Percentiles rank a stretch among this genome's conserved stretches.
Evolutionary conservation across 2,888 invertebrate genomes (phyloP).

Genomic region (Athalia circularis): DNA sequence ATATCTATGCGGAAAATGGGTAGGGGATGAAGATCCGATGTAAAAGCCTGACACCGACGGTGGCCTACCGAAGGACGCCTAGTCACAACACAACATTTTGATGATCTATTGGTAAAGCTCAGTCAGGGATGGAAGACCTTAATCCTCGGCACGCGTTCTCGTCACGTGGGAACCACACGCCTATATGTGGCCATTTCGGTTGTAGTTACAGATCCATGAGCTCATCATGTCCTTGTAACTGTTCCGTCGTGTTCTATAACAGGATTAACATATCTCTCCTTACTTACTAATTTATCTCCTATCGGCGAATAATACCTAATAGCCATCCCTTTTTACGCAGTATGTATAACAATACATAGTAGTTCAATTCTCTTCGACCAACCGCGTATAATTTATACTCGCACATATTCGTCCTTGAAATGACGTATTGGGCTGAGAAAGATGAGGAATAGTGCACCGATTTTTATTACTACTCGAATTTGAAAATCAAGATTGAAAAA

Average conservation of each 20-base stretch:
- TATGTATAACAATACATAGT: no score
- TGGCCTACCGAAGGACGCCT: slow-evolving; percentile 59
- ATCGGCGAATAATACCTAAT: neutral
- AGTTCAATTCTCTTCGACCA: no score
- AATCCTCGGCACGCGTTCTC: slow-evolving; percentile 67
- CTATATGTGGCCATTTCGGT: slow-evolving; percentile 26
- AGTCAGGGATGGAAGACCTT: slow-evolving; percentile 62
- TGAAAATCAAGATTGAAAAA: no score
- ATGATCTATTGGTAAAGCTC: slow-evolving; percentile 69
- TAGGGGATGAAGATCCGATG: no score
- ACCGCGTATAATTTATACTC: no score
- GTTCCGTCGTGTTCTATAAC: slow-evolving; percentile 35
- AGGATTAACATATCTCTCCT: slow-evolving; percentile 25
- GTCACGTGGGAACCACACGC: slow-evolving; percentile 44
- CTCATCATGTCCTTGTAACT: no score
- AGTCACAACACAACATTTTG: slow-evolving; percentile 70
- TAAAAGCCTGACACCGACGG: neutral
- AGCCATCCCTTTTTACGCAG: neutral
- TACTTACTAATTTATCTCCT: slow-evolving; percentile 30
- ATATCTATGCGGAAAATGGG: neutral
- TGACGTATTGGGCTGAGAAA: no score
- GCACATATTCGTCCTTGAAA: no score
- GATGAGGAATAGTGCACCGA: no score
- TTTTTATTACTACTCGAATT: no score
- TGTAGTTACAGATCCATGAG: neutral